Evolutionary conservation across 2,113 vertebrate species (phyloP).

Genomic region (Zosterops hypoxanthus): DNA sequence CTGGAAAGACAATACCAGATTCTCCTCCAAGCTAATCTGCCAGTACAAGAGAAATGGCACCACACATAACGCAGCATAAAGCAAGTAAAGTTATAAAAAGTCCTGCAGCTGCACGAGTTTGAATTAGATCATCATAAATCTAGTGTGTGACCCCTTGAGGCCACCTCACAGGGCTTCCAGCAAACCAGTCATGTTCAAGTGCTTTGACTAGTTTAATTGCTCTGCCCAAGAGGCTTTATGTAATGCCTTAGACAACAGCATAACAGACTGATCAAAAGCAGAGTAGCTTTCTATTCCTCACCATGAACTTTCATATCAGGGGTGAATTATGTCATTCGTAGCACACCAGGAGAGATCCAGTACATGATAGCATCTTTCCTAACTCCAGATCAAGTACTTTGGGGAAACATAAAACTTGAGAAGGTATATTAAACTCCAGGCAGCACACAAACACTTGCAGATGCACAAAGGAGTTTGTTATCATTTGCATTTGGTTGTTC

Average conservation of each 20-base stretch:
- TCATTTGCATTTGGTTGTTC: neutral
- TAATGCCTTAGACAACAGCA: neutral
- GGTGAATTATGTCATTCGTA: neutral
- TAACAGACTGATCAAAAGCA: neutral
- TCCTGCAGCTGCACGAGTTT: neutral
- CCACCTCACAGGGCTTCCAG: neutral
- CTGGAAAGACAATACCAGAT: neutral
- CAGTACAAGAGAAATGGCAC: neutral
- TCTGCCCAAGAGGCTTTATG: neutral
- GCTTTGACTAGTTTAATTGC: neutral
- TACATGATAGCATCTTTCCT: neutral
- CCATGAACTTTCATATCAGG: neutral
- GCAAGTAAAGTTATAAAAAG: neutral
- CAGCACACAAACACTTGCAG: neutral
- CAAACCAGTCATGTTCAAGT: neutral
- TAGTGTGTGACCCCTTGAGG: neutral
- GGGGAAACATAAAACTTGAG: neutral
- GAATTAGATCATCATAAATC: constrained; percentile 14
- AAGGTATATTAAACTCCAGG: neutral
- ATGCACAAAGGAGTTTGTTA: neutral
- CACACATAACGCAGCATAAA: neutral
- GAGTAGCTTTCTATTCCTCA: neutral
- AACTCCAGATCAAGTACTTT: neutral
- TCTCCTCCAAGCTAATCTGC: neutral
- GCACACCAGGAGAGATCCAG: neutral